These are phyloP conservation scores for Argyresthia albistria DNA, from an alignment of 2,888 invertebrate genomes.

Conservation along the genomic window DNA sequence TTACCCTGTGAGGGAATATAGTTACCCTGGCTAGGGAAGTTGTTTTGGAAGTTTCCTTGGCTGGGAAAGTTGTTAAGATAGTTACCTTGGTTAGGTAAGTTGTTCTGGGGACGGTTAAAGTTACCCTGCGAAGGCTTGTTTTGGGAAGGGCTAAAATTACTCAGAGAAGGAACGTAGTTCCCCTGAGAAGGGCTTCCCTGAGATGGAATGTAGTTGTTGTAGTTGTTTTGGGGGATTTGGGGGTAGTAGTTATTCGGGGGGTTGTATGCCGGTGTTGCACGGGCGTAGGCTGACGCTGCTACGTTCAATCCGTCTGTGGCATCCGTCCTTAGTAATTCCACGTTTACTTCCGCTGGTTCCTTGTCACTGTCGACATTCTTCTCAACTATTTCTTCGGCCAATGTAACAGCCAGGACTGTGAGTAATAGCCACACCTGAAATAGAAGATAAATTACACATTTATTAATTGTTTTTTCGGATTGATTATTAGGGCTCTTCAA, in stretches of 20 bases:
- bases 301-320: slow-evolving; percentile 20
- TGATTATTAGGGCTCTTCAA: neutral
- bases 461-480: neutral
- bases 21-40: slow-evolving; percentile 11
- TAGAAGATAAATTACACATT: slow-evolving; percentile 20
- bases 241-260: slow-evolving; percentile 22
- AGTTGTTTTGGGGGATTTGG: neutral
- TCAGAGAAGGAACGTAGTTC: slow-evolving; percentile 10
- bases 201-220: slow-evolving; percentile 1
- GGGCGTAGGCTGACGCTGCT: slow-evolving; percentile 24
- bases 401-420: slow-evolving; percentile 39
- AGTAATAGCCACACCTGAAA: slow-evolving; percentile 39
- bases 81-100: slow-evolving; percentile 12
- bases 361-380: slow-evolving; percentile 25
- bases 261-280: slow-evolving; percentile 26
- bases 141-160: neutral
- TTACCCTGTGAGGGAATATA: slow-evolving; percentile 14
- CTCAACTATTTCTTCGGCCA: slow-evolving; percentile 28
- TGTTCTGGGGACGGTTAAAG: slow-evolving; percentile 10
- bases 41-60: slow-evolving; percentile 9
- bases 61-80: no score
- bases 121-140: slow-evolving; percentile 13
- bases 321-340: slow-evolving; percentile 30
- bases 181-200: slow-evolving; percentile 9
- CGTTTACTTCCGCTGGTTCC: slow-evolving; percentile 27